A percentile compares a stretch with the other conserved stretches of the same genome.
phyloP scores from a whole-genome alignment of 2,113 vertebrate genomes.

The Nanger granti region DNA sequence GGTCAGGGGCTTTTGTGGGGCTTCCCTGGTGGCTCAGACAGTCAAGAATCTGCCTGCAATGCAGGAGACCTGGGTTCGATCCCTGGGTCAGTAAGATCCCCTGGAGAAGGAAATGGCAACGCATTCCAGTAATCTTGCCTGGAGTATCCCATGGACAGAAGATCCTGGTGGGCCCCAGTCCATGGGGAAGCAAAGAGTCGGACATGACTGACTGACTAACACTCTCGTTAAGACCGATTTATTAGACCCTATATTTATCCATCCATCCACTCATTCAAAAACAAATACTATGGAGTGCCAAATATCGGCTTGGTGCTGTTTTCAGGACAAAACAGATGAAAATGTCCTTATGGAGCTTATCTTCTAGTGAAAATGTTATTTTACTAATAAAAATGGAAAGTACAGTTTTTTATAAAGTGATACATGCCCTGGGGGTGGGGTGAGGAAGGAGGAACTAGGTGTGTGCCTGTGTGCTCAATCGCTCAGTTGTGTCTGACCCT shows the following conservation, averaged over 20 bases:
- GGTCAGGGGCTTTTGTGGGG: no score
- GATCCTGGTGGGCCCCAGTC: not conserved
- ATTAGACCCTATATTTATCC: not conserved
- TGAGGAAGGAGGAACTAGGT: not conserved
- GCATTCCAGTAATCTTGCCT: not conserved
- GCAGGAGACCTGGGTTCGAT: not conserved
- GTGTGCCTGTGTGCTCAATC: rapidly evolving
- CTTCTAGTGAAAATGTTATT: not conserved
- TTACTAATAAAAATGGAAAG: not conserved
- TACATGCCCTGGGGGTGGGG: not conserved
- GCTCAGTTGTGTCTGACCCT: not conserved
- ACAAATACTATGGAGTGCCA: not conserved
- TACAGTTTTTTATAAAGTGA: not conserved
- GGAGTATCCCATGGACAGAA: not conserved
- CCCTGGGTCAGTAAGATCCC: not conserved
- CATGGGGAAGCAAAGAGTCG: not conserved
- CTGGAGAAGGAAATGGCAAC: not conserved
- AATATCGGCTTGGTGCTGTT: not conserved
- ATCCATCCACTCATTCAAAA: not conserved
- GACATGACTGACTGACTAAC: not conserved
- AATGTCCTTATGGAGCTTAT: not conserved
- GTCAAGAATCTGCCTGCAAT: not conserved
- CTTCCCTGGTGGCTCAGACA: not conserved
- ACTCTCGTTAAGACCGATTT: not conserved
- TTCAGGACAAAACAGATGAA: not conserved